Evolutionary conservation across 2,797 vertebrate genomes (phyloP), one percentile per base, ranked within the genome.

Genomic region (Percopsis omiscomaycus): DNA sequence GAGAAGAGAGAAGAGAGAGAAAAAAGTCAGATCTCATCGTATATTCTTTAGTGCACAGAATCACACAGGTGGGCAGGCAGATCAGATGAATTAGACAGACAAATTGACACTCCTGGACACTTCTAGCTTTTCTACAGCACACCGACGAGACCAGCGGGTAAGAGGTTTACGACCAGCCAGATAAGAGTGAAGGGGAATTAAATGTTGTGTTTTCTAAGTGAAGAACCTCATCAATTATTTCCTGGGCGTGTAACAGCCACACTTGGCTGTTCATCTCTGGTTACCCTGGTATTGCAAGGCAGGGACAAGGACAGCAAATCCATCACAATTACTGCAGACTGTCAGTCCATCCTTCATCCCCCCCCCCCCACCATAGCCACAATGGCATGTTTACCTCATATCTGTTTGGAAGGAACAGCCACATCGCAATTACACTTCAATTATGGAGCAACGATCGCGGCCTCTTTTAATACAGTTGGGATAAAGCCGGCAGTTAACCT

Each of bases 381-480:
- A 60, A 72, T 74, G 68, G 79, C 80, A 78, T 90, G 88, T 90
- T 90, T 90, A 89, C 82, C 83, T 84, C 86, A 74, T 87, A 83
- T 82, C 84, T 79, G 82, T 78, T 84, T 81, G 78, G 71, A 80
- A 86, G 78, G 65, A 73, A 84, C 73, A 79, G 84, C 77, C 69
- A 84, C 80, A 83, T 83, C 89, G 90, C 88, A 90, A 91, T 92
- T 92, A 89, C 60, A 22, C 78, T 86, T 87, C 84, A 85, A 89
- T 90, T 92, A 88, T 77, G 66, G 79, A 69, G 84, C 81, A 80
- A 81, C 86, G 87, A 90, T 86, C 73, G 66, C 78, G 86, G 84
- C 70, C 77, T 89, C 79, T 78, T 88, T 79, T 84, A 83, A 85
- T 82, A 80, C 84, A 73, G 71, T 68, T 52, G 47, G 53, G 66